phyloP scores from a whole-genome alignment of 2,113 vertebrate genomes.

The Gobiocypris rarus region DNA sequence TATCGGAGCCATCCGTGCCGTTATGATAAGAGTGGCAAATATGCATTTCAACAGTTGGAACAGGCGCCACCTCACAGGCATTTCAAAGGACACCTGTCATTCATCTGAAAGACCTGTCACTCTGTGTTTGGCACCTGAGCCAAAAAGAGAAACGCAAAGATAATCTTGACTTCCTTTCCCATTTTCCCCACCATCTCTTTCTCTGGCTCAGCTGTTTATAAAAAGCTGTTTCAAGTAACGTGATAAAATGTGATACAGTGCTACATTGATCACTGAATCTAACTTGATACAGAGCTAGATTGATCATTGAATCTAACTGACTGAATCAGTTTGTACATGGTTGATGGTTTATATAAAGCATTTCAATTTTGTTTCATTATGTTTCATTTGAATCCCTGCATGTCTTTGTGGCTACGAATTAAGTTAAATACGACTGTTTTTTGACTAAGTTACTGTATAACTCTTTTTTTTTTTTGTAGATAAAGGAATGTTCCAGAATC shows the following conservation, averaged over 20 bases:
- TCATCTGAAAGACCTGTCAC: constrained; percentile 98
- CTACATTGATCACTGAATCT: neutral
- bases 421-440: neutral
- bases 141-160: constrained; percentile 92
- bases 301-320: neutral
- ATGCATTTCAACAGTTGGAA: constrained; percentile 99
- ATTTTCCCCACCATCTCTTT: constrained; percentile 74
- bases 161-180: constrained; percentile 94
- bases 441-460: neutral
- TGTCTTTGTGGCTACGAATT: neutral
- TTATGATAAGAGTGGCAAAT: constrained; percentile 98
- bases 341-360: neutral
- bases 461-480: neutral
- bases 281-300: neutral
- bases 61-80: constrained; percentile 92
- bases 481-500: too few relatives aligned
- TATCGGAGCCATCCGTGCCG: constrained; percentile 99
- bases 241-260: neutral
- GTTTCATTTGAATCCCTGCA: neutral
- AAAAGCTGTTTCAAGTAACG: neutral
- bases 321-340: neutral
- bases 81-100: constrained; percentile 99
- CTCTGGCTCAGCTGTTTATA: constrained; percentile 60
- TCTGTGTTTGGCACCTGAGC: constrained; percentile 87
- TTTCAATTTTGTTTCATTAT: neutral